Conservation (phyloP, 2,888 invertebrate species). For the Ellobium chinense region DNA sequence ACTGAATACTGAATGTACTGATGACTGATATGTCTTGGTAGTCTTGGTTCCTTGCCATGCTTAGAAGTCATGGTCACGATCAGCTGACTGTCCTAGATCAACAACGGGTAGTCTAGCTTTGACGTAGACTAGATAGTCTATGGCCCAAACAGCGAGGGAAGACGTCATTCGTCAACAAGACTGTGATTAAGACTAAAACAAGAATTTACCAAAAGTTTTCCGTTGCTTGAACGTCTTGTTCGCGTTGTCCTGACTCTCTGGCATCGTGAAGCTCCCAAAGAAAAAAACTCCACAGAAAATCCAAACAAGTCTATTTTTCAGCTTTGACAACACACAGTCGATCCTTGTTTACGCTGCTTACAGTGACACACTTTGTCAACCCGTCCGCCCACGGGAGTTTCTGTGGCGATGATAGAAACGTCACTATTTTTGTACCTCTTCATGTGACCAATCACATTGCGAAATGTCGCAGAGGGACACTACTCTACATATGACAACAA, state of each 20-base stretch:
- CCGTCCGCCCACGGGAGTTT: not conserved
- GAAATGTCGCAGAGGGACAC: not conserved
- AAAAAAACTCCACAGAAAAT: too few relatives aligned
- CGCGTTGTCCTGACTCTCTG: conserved; percentile 53
- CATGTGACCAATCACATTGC: not conserved
- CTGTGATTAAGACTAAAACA: not conserved
- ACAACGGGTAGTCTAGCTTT: too few relatives aligned
- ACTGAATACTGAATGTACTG: too few relatives aligned
- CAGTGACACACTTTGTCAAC: not conserved
- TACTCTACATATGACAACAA: not conserved
- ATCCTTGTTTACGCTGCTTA: not conserved
- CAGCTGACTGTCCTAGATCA: not conserved
- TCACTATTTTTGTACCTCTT: not conserved
- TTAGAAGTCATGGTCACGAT: too few relatives aligned
- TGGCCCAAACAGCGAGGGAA: too few relatives aligned
- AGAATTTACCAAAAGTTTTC: conserved; percentile 78
- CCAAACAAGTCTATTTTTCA: too few relatives aligned
- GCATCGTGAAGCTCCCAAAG: too few relatives aligned
- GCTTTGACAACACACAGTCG: too few relatives aligned
- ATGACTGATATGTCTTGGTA: too few relatives aligned
- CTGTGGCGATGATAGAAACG: not conserved
- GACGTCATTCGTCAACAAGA: too few relatives aligned
- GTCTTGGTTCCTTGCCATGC: too few relatives aligned
- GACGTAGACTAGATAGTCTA: too few relatives aligned
- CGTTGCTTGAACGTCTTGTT: conserved; percentile 78